Percentiles rank a stretch among this genome's conserved stretches.
Evolutionary conservation across 2,797 vertebrate genomes (phyloP).

Genomic region (Liparis tanakae): DNA sequence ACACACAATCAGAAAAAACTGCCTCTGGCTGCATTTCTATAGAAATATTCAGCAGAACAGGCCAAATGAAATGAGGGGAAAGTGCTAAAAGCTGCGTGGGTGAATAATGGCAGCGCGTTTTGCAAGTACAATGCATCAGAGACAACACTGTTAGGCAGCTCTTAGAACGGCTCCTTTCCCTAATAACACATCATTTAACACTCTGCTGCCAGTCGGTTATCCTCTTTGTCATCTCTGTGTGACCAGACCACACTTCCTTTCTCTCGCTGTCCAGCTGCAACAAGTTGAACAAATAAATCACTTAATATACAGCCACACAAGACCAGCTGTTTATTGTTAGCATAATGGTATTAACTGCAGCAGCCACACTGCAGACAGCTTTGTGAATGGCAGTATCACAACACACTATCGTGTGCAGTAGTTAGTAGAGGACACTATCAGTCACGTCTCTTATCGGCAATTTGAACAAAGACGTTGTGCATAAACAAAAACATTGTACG

Average conservation of each 20-base stretch:
- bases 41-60: conserved; percentile 37
- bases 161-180: conserved; percentile 12
- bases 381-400: background rate
- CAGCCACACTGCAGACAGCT: background rate
- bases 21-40: conserved; percentile 28
- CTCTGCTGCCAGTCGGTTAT: conserved; percentile 15
- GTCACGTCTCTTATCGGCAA: background rate
- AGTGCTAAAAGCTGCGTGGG: conserved; percentile 50
- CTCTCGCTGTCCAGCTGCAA: conserved; percentile 4
- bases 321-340: background rate
- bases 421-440: background rate
- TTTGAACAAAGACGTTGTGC: background rate
- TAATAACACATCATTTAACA: conserved; percentile 24
- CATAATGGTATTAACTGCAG: background rate
- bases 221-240: background rate
- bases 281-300: too few relatives aligned
- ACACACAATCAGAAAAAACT: background rate
- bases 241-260: background rate
- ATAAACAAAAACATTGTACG: background rate
- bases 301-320: background rate
- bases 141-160: conserved; percentile 28
- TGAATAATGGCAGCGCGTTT: conserved; percentile 42
- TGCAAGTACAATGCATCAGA: conserved; percentile 36
- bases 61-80: conserved; percentile 42
- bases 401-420: background rate